Evolutionary conservation across 2,113 vertebrate genomes (phyloP).

Genomic region (Martes martes): DNA sequence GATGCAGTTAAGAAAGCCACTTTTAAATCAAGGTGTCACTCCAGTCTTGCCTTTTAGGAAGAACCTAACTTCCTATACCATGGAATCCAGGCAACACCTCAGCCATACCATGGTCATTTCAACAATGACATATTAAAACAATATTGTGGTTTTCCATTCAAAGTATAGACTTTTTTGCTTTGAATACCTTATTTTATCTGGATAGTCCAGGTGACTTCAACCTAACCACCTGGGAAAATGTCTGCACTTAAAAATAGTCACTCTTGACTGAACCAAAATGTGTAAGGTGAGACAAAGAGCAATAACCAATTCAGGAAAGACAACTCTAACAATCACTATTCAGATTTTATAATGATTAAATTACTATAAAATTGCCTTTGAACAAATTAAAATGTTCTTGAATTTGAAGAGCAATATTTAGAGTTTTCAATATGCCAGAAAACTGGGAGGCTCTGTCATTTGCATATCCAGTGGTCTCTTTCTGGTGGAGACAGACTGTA

Average conservation of each 20-base stretch:
- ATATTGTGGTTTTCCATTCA: neutral
- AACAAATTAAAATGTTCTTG: neutral
- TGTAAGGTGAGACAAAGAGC: neutral
- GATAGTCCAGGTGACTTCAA: neutral
- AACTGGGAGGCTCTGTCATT: neutral
- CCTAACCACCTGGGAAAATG: neutral
- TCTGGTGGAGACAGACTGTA: neutral
- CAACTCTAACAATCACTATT: neutral
- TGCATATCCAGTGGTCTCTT: neutral
- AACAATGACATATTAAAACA: neutral
- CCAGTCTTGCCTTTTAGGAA: neutral
- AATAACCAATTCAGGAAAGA: neutral
- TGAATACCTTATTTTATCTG: neutral
- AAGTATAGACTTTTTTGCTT: neutral
- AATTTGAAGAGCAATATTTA: neutral
- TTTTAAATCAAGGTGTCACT: neutral
- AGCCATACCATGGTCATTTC: neutral
- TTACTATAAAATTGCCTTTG: neutral
- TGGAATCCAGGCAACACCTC: neutral
- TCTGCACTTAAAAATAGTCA: neutral
- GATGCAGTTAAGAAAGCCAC: neutral
- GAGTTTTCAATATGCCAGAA: neutral
- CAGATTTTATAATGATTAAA: constrained; percentile 1
- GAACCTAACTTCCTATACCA: neutral
- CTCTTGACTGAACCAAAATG: neutral